Evolutionary conservation across 2,888 invertebrate species (phyloP), one percentile per base, ranked within the genome.

Genomic region (Lasioglossum oenotherae): DNA sequence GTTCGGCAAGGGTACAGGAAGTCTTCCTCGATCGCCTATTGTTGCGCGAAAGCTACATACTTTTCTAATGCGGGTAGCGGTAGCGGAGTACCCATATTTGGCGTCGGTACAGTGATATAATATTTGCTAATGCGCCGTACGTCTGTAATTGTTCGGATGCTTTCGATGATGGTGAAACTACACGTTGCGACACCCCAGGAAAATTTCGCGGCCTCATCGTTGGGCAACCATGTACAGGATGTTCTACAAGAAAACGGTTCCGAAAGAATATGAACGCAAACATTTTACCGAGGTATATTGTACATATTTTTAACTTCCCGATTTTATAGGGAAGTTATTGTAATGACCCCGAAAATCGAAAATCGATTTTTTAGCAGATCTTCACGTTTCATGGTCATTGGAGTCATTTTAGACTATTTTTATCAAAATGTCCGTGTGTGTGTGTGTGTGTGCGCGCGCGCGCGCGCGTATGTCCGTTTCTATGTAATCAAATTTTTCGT

Each of bases 111-210:
- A 78, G 75, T 91, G 87, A 92, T 92, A 90, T 89, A 90, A 92
- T 91, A 88, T 90, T 90, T 88, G 84, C 88, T 78, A 87, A 82
- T 81, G 60, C 41, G 71, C 78, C 77, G 86, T 79, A 83, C 81
- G 72, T 75, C 19, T 71, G 88, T 88, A 88, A 91, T 89, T 77
- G 84, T 82, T 53, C 71, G 81, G 82, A 87, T 87, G 92, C 93
- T 93, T 93, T 93, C 91, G 88, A 88, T 89, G 78, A 79, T 78
- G 87, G 93, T 92, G 93, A 93, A 93, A 93, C 92, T 89, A 69
- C 75, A 64, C 72, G 84, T 93, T 93, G 92, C 91, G 91, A 93
- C 91, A 92, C 89, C 88, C 74, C 81, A 87, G 91, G 93, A 92
- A 94, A 93, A 92, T 92, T 92, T 85, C 89, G 84, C 83, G 78